phyloP scores from a whole-genome alignment of 2,888 invertebrate species.

The Gastracanthus pulcherrimus region DNA sequence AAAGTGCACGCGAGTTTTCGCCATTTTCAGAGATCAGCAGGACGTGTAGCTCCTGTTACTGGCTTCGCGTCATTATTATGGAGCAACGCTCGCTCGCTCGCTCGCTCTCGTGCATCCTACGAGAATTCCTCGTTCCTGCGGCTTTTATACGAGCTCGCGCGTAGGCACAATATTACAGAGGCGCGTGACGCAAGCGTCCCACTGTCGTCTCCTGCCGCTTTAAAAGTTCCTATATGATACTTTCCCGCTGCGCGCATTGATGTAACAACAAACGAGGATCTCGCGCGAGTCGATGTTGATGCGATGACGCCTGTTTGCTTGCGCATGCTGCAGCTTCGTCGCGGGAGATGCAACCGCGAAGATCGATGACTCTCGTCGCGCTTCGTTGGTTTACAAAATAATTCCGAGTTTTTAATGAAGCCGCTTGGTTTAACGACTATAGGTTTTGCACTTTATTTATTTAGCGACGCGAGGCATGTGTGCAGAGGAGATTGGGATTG shows the following conservation, averaged over 20 bases:
- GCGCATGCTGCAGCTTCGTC: not conserved
- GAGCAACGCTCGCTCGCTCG: constrained; percentile 43
- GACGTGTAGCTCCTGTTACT: not conserved
- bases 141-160: constrained; percentile 38
- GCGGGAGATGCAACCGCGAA: not conserved
- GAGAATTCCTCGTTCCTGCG: constrained; percentile 46
- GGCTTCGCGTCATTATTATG: constrained; percentile 27
- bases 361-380: not conserved
- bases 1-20: constrained; percentile 40
- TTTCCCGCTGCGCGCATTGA: constrained; percentile 31
- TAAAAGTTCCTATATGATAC: constrained; percentile 15
- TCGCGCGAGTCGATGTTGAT: too few species aligned
- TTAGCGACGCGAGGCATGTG: not conserved
- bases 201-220: constrained; percentile 11
- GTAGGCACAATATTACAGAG: constrained; percentile 51
- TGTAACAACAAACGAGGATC: constrained; percentile 36
- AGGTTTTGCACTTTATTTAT: too few species aligned
- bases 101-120: constrained; percentile 40
- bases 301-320: not conserved
- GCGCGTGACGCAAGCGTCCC: constrained; percentile 47
- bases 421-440: not conserved
- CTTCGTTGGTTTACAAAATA: not conserved
- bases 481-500: too few species aligned
- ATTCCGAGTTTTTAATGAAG: constrained; percentile 21
- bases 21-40: constrained; percentile 23